Evolutionary conservation across 2,888 invertebrate species (phyloP).

Genomic region (Pherbina coryleti): DNA sequence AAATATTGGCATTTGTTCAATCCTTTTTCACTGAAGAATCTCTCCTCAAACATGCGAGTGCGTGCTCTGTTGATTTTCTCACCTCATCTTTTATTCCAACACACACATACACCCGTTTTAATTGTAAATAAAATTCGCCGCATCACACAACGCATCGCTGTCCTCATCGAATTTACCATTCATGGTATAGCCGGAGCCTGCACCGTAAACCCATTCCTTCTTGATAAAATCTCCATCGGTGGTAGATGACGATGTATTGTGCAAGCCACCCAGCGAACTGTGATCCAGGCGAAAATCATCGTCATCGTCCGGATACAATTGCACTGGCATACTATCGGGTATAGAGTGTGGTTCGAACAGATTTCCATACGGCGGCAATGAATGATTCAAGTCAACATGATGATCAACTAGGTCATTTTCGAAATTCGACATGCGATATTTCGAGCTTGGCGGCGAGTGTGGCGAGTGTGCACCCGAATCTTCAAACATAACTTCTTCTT

Average conservation of each 20-base stretch:
- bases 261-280: conserved; percentile 63
- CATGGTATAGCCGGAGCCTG: conserved; percentile 65
- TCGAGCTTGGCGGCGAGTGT: conserved; percentile 67
- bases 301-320: conserved; percentile 67
- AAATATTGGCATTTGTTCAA: conserved; percentile 51
- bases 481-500: conserved; percentile 67
- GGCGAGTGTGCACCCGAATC: conserved; percentile 66
- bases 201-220: conserved; percentile 68
- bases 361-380: conserved; percentile 67
- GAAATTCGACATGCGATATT: conserved; percentile 67
- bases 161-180: conserved; percentile 68
- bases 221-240: conserved; percentile 68
- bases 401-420: conserved; percentile 67
- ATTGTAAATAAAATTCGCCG: conserved; percentile 68
- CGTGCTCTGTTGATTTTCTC: background rate
- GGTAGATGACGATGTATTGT: conserved; percentile 66
- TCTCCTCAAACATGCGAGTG: background rate
- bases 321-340: conserved; percentile 67
- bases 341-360: conserved; percentile 68
- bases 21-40: background rate
- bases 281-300: conserved; percentile 68
- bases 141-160: conserved; percentile 67
- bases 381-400: conserved; percentile 65
- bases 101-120: conserved; percentile 50
- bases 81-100: background rate